Evolutionary conservation across 2,888 invertebrate species (phyloP), one percentile per base, ranked within the genome.

Genomic region (Tyria jacobaeae): DNA sequence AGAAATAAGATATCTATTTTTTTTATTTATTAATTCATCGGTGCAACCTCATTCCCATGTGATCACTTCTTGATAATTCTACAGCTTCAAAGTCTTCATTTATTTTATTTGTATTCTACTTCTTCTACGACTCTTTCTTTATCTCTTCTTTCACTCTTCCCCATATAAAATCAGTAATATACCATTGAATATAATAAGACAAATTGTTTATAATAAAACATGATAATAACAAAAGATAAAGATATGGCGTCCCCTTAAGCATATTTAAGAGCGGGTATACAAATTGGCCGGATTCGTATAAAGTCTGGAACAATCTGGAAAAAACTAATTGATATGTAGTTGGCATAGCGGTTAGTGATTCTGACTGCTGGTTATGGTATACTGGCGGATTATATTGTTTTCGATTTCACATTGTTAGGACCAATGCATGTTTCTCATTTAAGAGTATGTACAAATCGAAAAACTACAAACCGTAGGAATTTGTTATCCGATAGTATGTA

Each of bases 131-230:
- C 41, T 17, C 14, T 31, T 37, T 54, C 31, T 54, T 54, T 10
- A 21, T n/a, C 21, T 39, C n/a, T 24, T 4, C 21, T 24, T 35
- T 15, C n/a, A 7, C 27, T n/a, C 41, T 25, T 6, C 54, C 31
- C 31, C 39, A 54, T 17, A 54, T 1, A 21, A 37, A 54, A 0
- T 49, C 60, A 10, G 39, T 49, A 0, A 60, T n/a, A 35, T 44
- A 25, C 58, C 52, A 58, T 17, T 58, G 58, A 2, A 58, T 15
- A 2, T 9, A 7, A 39, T 58, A 58, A 5, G 12, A 14, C n/a
- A 10, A 1, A 44, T 41, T 24, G n/a, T 52, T 21, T 4, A 21
- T 0, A 24, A 52, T 35, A 14, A 2, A 14, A 34, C 34, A 31
- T 7, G 7, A 5, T 14, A 12, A 0, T 52, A 58, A 1, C 0